phyloP scores from a whole-genome alignment of 2,888 invertebrate genomes.

The Coremacera marginata region DNA sequence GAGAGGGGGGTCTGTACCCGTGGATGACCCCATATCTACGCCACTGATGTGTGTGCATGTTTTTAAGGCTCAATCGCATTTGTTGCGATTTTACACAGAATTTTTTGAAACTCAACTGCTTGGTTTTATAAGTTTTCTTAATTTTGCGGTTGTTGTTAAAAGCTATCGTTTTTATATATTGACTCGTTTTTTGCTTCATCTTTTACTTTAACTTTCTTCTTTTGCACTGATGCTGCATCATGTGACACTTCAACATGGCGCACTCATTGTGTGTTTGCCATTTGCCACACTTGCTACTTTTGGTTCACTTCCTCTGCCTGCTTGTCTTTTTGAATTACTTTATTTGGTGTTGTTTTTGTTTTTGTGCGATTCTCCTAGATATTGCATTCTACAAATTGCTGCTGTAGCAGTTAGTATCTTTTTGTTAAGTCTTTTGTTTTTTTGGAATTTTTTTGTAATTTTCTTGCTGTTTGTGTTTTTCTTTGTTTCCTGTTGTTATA shows the following conservation, averaged over 20 bases:
- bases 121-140: not conserved
- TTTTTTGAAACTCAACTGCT: no score
- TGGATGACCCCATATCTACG: no score
- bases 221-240: not conserved
- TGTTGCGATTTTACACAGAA: no score
- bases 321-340: not conserved
- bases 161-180: not conserved
- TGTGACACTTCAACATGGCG: not conserved
- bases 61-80: no score
- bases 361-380: not conserved
- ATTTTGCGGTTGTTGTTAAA: not conserved
- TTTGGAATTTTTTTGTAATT: not conserved
- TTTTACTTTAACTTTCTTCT: not conserved
- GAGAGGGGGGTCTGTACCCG: no score
- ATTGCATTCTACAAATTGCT: not conserved
- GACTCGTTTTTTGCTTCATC: no score
- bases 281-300: not conserved
- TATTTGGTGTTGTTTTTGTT: constrained; percentile 2
- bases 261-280: not conserved
- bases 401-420: not conserved
- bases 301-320: not conserved
- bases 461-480: not conserved
- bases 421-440: not conserved
- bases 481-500: not conserved
- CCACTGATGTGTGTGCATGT: no score